These are phyloP conservation scores for Corvus moneduloides DNA, from an alignment of 2,113 vertebrate species.

Conservation along the genomic window DNA sequence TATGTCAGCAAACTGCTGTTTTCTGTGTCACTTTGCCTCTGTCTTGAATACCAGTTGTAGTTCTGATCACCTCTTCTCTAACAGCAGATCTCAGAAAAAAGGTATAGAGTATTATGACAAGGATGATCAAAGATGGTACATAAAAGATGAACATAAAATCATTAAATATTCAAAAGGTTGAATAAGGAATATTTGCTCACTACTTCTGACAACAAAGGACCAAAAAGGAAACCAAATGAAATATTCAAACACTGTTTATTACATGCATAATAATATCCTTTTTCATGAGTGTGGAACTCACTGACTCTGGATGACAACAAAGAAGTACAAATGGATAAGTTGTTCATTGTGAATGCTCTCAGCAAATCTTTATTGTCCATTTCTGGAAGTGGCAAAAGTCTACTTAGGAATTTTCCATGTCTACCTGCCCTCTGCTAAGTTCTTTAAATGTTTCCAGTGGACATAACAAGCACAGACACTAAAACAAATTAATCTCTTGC, in stretches of 20 bases:
- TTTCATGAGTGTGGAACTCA: background rate
- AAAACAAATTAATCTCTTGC: background rate
- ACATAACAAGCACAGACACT: background rate
- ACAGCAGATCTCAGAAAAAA: background rate
- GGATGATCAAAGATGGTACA: background rate
- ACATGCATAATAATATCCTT: background rate
- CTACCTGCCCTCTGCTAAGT: background rate
- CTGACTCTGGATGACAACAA: background rate
- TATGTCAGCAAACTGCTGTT: background rate
- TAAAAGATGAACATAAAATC: background rate
- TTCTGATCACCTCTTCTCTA: background rate
- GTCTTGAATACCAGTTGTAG: background rate
- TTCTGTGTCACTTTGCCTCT: background rate
- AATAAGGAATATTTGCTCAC: constrained; percentile 9
- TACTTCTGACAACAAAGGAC: background rate
- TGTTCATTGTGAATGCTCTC: background rate
- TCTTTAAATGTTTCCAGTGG: background rate
- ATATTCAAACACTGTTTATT: background rate
- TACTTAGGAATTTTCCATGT: background rate
- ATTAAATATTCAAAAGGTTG: constrained; percentile 11
- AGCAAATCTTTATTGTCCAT: background rate
- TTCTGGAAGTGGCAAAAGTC: background rate
- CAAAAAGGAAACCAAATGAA: constrained; percentile 6
- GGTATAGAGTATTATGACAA: background rate
- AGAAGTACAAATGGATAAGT: background rate